These are phyloP conservation scores for Andrena hattorfiana DNA, from an alignment of 2,888 invertebrate genomes.

Conservation along the genomic window DNA sequence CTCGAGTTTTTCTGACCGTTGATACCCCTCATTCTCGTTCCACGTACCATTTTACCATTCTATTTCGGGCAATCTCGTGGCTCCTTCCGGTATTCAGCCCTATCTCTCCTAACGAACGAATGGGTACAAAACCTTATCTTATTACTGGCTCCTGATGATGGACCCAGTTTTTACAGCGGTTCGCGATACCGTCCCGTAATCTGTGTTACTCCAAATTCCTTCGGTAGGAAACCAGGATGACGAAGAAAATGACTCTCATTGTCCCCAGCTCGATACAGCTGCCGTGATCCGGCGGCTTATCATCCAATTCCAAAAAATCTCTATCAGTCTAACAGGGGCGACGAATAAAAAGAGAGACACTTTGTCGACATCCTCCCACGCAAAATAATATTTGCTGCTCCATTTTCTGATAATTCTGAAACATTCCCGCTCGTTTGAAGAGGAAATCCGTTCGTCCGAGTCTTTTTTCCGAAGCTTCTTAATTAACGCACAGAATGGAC, in stretches of 20 bases:
- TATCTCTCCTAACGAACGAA: constrained; percentile 50
- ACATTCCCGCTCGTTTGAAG: neutral
- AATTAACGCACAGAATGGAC: constrained; percentile 20
- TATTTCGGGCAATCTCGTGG: constrained; percentile 53
- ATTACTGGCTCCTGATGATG: constrained; percentile 60
- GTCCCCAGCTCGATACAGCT: constrained; percentile 1
- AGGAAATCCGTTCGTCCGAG: neutral
- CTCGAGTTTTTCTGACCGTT: constrained; percentile 4
- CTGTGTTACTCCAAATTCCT: constrained; percentile 45
- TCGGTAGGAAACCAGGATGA: constrained; percentile 26
- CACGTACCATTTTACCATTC: constrained; percentile 23
- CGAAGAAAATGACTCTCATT: constrained; percentile 21
- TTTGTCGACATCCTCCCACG: neutral
- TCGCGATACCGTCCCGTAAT: constrained; percentile 48
- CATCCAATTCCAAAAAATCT: neutral
- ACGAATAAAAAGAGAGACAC: neutral
- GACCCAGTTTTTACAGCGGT: constrained; percentile 57
- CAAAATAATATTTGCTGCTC: neutral
- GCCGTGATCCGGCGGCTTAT: neutral
- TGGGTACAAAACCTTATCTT: constrained; percentile 60
- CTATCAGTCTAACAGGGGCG: neutral
- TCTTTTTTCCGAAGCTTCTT: neutral
- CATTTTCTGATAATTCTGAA: neutral
- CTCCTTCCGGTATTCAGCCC: constrained; percentile 51
- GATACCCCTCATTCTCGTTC: constrained; percentile 22